Base-by-base conservation (phyloP, 2,113 vertebrate genomes). In the Lycaon pictus region DNA sequence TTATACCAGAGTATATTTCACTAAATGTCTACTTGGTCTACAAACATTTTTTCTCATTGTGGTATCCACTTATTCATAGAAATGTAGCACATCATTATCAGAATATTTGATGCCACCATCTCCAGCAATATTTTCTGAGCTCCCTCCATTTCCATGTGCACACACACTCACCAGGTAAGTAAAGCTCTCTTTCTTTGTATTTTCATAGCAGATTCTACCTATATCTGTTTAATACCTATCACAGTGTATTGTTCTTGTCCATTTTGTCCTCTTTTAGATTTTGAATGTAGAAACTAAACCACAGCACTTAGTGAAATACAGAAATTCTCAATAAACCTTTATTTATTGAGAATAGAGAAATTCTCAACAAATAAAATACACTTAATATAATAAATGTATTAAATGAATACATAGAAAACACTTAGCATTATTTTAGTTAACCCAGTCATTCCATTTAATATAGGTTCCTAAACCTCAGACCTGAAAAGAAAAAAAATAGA, bases 241-340 rank as follows among this genome's bases (percentile, higher is more conserved):
- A 63, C 35, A 60, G 22, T 35, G 27, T 88, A 86, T 60, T 43
- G 27, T 51, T 95, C 76, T 86, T 71, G 27, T 92, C 74, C 79
- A 11, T 79, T 96, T 85, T 81, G 48, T 95, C 77, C 55, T 87
- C 51, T 94, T 95, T 94, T 23, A 72, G 80, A 85, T 88, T 51
- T 81, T 84, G 22, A 95, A 71, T 43, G n/a, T 71, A 92, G 32
- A 93, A 55, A 60, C 22, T 77, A 83, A 93, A 92, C 23, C 17
- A 56, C 8, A 69, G 8, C n/a, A 80, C 58, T 37, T 80, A 85
- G 43, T 79, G 58, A 97, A 92, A 95, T 77, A 90, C 29, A 23
- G 32, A 72, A 96, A 58, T 63, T 90, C 25, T 94, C 79, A 90
- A 87, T 83, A 96, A 93, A 71, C 86, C 93, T 22, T 94, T n/a